Conservation (phyloP, 2,113 vertebrate genomes). For the Mus musculus region GRCm39 chr3:46170501-46171000, state of each 20-base stretch:
- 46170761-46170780: not conserved
- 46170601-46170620: not conserved
- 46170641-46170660: not conserved
- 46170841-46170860: not conserved
- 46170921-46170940: not conserved
- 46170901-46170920: not conserved
- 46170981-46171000: too few relatives aligned
- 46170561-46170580: not conserved
- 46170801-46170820: not conserved
- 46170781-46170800: not conserved
- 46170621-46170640: not conserved
- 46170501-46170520: not conserved
- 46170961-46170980: not conserved
- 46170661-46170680: not conserved
- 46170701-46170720: not conserved
- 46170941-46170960: not conserved
- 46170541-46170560: not conserved
- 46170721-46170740: not conserved
- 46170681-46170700: not conserved
- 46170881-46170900: too few relatives aligned
- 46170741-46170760: not conserved
- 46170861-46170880: too few relatives aligned
- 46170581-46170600: not conserved
- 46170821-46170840: not conserved
- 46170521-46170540: not conserved